Evolutionary conservation across 2,113 vertebrate species (phyloP), one percentile per base, ranked within the genome.

Genomic region (Cyprinodon brontotheroides): DNA sequence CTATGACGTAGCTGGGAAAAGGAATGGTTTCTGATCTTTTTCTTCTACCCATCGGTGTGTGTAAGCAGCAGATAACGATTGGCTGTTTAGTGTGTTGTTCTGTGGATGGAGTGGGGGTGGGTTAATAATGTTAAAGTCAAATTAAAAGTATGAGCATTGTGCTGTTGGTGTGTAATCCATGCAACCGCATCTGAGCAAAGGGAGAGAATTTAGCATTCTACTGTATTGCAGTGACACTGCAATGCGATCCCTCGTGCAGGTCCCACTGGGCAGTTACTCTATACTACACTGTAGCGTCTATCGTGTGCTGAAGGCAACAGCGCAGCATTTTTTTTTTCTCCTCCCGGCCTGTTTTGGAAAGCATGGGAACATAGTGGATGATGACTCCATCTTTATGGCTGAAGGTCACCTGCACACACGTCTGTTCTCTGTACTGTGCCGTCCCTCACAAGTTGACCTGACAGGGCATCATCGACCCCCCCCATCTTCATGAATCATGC

Each of bases 191-290:
- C 40, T 69, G 41, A 68, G 68, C 72, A 57, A 74, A 82, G 75
- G 36, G 38, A 83, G 78, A 50, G 72, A 79, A 75, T 81, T 82
- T 89, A 75, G 84, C 80, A 81, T 89, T 85, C 68, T 70, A 71
- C 88, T 83, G 74, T 89, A 76, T 87, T 85, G 90, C 90, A 90
- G 83, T 83, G 87, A 88, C 80, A 72, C 89, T 92, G 92, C 89
- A 91, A 92, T 91, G 82, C 79, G 91, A 91, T 91, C 86, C 79
- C 80, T 72, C 71, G 22, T 81, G 74, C 75, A 62, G 79, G 70
- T 92, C 91, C 86, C 89, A 64, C 78, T 78, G 81, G 89, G 76
- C 83, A 74, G 87, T 48, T 83, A 84, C 75, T 72, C 65, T 89
- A 88, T 86, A 84, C 73, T 86, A 75, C 84, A 84, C 74, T 87